These are phyloP conservation scores for Echiichthys vipera DNA, from an alignment of 2,797 vertebrate genomes.

Conservation along the genomic window DNA sequence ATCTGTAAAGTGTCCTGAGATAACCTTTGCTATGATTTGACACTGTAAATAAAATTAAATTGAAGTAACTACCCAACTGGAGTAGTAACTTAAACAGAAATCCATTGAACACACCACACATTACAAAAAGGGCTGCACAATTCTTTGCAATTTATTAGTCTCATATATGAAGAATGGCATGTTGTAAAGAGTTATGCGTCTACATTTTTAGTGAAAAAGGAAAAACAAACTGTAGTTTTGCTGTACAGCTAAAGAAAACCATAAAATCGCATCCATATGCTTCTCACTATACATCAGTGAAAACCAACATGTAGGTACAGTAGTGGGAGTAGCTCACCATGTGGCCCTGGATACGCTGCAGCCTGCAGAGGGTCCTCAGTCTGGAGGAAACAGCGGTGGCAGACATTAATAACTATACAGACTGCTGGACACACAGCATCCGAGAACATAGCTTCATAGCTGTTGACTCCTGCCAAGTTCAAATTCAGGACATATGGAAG, in stretches of 20 bases:
- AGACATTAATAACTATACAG: not conserved
- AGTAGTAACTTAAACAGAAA: not conserved
- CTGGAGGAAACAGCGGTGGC: constrained; percentile 50
- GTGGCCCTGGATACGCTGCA: constrained; percentile 80
- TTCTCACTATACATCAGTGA: not conserved
- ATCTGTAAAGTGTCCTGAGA: too few species aligned
- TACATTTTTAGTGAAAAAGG: not conserved
- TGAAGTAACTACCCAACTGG: too few species aligned
- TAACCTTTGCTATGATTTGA: too few species aligned
- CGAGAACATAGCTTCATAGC: not conserved
- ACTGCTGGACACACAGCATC: not conserved
- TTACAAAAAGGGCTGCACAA: too few species aligned
- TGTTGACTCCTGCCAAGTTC: not conserved
- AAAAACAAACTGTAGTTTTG: too few species aligned
- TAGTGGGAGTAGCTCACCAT: constrained; percentile 73
- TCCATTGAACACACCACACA: accelerated
- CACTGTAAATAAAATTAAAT: too few species aligned
- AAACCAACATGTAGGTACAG: not conserved
- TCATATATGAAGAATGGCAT: not conserved
- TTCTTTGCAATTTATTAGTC: too few species aligned
- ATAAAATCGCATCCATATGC: accelerated
- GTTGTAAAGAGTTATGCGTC: not conserved
- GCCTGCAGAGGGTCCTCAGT: constrained; percentile 75
- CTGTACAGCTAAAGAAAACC: not conserved
- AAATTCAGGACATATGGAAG: not conserved